These are phyloP conservation scores for Macrostomum lignano DNA, from an alignment of 1,140 invertebrate species.

Conservation along the genomic window DNA sequence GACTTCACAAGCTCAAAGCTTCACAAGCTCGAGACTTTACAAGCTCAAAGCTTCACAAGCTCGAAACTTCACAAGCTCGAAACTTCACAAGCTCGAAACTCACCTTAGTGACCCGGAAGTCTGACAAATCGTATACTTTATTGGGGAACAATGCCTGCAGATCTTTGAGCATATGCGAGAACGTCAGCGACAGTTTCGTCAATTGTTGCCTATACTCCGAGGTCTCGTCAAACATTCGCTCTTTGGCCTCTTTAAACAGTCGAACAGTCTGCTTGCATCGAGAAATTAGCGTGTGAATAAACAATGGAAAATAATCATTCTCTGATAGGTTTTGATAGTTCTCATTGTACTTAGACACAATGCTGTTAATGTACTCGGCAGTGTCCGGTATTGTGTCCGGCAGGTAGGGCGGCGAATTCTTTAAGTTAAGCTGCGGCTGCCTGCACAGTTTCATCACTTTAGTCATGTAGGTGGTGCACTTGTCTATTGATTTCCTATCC, in stretches of 20 bases:
- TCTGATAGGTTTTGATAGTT: slow-evolving; percentile 59
- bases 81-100: too few species aligned
- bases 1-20: too few species aligned
- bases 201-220: slow-evolving; percentile 75
- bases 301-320: slow-evolving; percentile 76
- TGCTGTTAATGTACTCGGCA: slow-evolving; percentile 69
- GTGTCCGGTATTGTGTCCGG: slow-evolving; percentile 94
- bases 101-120: slow-evolving; percentile 94
- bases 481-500: slow-evolving; percentile 97
- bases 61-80: slow-evolving; percentile 68
- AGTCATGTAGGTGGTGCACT: too few species aligned
- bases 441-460: slow-evolving; percentile 89
- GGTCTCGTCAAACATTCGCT: slow-evolving; percentile 92
- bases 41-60: slow-evolving; percentile 33
- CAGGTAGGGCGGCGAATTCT: slow-evolving; percentile 96
- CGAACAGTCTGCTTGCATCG: slow-evolving; percentile 95
- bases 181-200: slow-evolving; percentile 86
- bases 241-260: slow-evolving; percentile 79
- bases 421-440: slow-evolving; percentile 90
- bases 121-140: slow-evolving; percentile 72
- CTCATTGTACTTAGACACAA: slow-evolving; percentile 81
- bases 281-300: slow-evolving; percentile 83
- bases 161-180: slow-evolving; percentile 97
- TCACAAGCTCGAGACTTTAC: too few species aligned
- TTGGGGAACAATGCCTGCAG: slow-evolving; percentile 83